phyloP scores from a whole-genome alignment of 2,888 invertebrate species.

The Pyrrhia umbra region DNA sequence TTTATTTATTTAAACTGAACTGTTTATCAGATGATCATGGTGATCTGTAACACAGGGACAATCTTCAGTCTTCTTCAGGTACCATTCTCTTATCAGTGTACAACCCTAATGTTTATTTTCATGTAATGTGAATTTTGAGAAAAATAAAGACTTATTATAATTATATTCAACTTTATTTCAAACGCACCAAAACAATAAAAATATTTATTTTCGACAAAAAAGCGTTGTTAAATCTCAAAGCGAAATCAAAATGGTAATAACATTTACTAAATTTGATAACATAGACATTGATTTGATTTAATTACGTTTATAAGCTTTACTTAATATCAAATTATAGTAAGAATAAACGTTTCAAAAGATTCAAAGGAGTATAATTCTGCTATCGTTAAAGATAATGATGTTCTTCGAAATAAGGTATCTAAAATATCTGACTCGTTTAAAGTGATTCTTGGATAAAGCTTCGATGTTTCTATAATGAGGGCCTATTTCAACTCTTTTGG shows the following conservation, averaged over 20 bases:
- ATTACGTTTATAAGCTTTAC: slow-evolving; percentile 19
- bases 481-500: no score
- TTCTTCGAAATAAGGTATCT: slow-evolving; percentile 13
- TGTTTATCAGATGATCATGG: no score
- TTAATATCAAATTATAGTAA: slow-evolving; percentile 13
- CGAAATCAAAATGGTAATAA: slow-evolving; percentile 19
- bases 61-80: no score
- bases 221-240: slow-evolving; percentile 13
- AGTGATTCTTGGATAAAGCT: slow-evolving; percentile 6
- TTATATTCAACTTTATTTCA: neutral
- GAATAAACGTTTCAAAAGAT: slow-evolving; percentile 11
- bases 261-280: slow-evolving; percentile 23
- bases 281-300: slow-evolving; percentile 31
- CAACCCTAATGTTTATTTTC: no score
- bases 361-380: slow-evolving; percentile 6
- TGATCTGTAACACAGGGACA: no score
- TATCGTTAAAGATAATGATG: slow-evolving; percentile 9
- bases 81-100: no score
- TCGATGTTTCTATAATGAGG: neutral
- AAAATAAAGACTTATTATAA: neutral
- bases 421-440: neutral
- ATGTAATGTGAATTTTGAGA: no score
- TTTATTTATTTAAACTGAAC: no score
- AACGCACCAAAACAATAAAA: neutral
- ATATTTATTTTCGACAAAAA: slow-evolving; percentile 4